Base-by-base conservation (phyloP, 1,140 invertebrate genomes). In the Cydia splendana region DNA sequence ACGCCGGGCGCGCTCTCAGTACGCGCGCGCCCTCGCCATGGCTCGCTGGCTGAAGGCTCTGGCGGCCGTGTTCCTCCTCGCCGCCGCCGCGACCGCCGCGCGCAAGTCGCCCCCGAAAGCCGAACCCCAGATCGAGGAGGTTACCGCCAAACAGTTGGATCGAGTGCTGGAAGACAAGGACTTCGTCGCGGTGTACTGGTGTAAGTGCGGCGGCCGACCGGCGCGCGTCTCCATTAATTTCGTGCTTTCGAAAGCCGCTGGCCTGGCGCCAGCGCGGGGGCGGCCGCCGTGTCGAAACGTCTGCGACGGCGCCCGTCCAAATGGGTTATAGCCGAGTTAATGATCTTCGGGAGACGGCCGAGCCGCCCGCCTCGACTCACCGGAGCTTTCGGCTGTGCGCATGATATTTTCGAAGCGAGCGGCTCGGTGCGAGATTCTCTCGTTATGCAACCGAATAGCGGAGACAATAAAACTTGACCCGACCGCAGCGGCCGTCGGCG, bases 131-230 rank as follows among this genome's bases (percentile, higher is more conserved):
- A 98, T 98, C 93, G 97, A 98, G 94, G 97, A 98, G 94, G 97
- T 98, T 92, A 97, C 96, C 91, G 96, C 97, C 87, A 98, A 98
- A 93, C 97, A 98, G 94, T 95, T 98, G 91, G 97, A 98, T 89
- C 95, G 96, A 87, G 94, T 98, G 78, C 95, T 98, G 85, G 95
- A 96, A 89, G 96, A 97, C 83, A 98, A 98, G 95, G 97, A 98
- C 94, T 98, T 97, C 95, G 97, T 98, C 88, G 98, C 97, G 86
- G 97, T 98, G 87, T 98, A 97, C 94, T 98, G 98, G 97, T 98
- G 98, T 98, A 97, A 98, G 98, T 97, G 93, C 78, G 76, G 76
- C 79, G 79, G 83, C 81, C 86, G 84, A 81, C 84, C 78, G 79
- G 81, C 79, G 79, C 78, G 81, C 78, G 75, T 79, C 77, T 77